These are phyloP conservation scores for Hylomyscus alleni DNA, from an alignment of 2,797 vertebrate species.

Conservation along the genomic window DNA sequence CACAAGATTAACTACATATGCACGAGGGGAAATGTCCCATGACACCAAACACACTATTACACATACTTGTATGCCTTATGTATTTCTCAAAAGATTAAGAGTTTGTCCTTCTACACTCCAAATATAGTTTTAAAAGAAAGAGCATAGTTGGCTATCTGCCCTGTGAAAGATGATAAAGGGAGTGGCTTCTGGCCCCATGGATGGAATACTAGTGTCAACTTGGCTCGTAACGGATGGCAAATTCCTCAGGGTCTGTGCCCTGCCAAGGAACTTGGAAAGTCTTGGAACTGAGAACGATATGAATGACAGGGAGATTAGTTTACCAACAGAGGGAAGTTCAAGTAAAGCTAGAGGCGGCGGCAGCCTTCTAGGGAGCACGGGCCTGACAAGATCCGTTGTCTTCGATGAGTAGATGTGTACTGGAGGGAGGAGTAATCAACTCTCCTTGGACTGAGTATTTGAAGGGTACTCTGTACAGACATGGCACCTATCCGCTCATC, in stretches of 20 bases:
- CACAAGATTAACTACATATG: not conserved
- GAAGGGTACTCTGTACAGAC: not conserved
- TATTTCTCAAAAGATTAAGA: constrained; percentile 17
- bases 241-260: constrained; percentile 46
- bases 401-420: not conserved
- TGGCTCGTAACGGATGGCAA: constrained; percentile 7
- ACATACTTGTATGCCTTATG: constrained; percentile 13
- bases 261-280: constrained; percentile 50
- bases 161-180: constrained; percentile 8
- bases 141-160: constrained; percentile 46
- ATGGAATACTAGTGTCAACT: not conserved
- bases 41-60: not conserved
- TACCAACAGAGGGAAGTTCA: not conserved
- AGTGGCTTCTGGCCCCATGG: not conserved
- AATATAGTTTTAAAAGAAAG: constrained; percentile 58
- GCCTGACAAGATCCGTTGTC: not conserved
- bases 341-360: not conserved
- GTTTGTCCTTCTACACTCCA: constrained; percentile 49
- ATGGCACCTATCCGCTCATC: not conserved
- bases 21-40: not conserved
- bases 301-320: constrained; percentile 7
- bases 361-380: constrained; percentile 12
- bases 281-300: not conserved
- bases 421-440: not conserved
- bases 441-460: not conserved